A percentile compares a stretch with the other conserved stretches of the same genome.
phyloP scores from a whole-genome alignment of 2,113 vertebrate genomes.

The Narcine bancroftii region DNA sequence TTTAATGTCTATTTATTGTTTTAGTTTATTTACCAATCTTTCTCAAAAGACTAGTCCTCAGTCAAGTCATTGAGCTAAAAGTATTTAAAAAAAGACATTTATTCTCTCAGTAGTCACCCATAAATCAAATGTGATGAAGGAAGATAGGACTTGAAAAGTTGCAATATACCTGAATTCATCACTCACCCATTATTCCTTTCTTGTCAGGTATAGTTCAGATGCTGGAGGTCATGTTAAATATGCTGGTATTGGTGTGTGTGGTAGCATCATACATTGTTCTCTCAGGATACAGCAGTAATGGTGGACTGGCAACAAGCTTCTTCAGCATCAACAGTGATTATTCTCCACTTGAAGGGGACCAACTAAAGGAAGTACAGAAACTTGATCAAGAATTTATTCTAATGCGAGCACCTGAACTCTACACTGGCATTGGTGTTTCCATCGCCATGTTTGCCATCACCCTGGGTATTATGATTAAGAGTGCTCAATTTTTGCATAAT shows the following conservation, averaged over 20 bases:
- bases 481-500: slow-evolving; percentile 44
- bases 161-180: not conserved
- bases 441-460: slow-evolving; percentile 50
- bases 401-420: slow-evolving; percentile 50
- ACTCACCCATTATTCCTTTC: slow-evolving; percentile 40
- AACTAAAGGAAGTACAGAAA: slow-evolving; percentile 51
- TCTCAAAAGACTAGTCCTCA: not conserved
- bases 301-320: slow-evolving; percentile 44
- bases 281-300: slow-evolving; percentile 51
- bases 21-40: not conserved
- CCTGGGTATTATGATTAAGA: slow-evolving; percentile 46
- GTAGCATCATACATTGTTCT: slow-evolving; percentile 54
- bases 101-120: not conserved
- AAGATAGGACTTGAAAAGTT: not conserved
- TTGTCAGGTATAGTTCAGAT: slow-evolving; percentile 53
- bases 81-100: not conserved
- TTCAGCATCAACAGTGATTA: slow-evolving; percentile 47
- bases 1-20: not conserved
- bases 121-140: not conserved
- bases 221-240: slow-evolving; percentile 51
- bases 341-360: slow-evolving; percentile 52
- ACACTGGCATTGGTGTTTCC: slow-evolving; percentile 46
- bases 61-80: not conserved
- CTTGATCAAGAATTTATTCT: slow-evolving; percentile 52
- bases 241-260: slow-evolving; percentile 53